Conservation (phyloP, 2,113 vertebrate genomes). For the Lethenteron reissneri region DNA sequence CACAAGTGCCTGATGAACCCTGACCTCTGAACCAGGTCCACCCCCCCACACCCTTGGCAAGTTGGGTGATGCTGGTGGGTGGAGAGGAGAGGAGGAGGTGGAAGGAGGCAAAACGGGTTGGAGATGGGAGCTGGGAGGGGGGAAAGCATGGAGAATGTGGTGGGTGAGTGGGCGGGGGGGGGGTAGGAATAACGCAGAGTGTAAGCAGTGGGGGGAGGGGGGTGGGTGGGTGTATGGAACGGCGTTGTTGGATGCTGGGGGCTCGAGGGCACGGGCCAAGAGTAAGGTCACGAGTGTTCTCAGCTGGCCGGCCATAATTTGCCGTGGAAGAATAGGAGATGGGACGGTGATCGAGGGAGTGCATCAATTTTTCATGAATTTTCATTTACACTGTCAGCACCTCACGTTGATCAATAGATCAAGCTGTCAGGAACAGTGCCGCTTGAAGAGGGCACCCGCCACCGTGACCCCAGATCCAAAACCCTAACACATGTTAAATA, state of each 20-base stretch:
- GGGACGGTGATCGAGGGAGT: conserved; percentile 30
- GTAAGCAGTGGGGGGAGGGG: neutral
- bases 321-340: too few relatives aligned
- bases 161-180: neutral
- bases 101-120: neutral
- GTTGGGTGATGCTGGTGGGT: neutral
- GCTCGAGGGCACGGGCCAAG: too few relatives aligned
- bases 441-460: too few relatives aligned
- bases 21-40: too few relatives aligned
- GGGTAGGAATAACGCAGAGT: neutral
- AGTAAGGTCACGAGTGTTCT: too few relatives aligned
- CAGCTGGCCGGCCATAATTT: too few relatives aligned
- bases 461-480: too few relatives aligned
- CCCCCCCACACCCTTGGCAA: too few relatives aligned
- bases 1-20: too few relatives aligned
- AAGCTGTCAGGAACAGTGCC: conserved; percentile 16
- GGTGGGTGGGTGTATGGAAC: neutral
- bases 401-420: conserved; percentile 87
- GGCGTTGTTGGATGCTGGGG: too few relatives aligned
- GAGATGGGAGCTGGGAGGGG: neutral
- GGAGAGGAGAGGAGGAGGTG: neutral
- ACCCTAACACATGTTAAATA: too few relatives aligned
- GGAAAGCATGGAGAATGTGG: neutral
- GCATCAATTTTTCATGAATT: conserved; percentile 98
- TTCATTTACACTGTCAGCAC: conserved; percentile 67